phyloP scores from a whole-genome alignment of 1,140 invertebrate genomes.

The Parapsyche elsis region DNA sequence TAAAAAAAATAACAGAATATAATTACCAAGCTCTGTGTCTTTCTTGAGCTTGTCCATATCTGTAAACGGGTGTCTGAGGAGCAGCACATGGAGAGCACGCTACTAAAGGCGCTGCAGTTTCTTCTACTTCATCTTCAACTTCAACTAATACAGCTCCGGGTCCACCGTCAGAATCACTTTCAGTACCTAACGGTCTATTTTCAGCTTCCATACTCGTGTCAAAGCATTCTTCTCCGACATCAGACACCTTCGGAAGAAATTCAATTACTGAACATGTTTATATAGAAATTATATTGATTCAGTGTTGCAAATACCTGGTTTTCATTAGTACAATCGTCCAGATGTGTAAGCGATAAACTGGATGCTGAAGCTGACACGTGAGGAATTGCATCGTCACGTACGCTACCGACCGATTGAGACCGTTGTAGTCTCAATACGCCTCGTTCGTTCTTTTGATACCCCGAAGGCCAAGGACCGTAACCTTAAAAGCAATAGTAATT shows the following conservation, averaged over 20 bases:
- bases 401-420: conserved; percentile 79
- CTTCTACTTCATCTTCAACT: conserved; percentile 76
- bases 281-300: neutral
- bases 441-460: conserved; percentile 50
- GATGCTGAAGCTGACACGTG: conserved; percentile 71
- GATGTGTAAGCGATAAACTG: conserved; percentile 78
- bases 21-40: conserved; percentile 60
- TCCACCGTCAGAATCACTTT: conserved; percentile 69
- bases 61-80: conserved; percentile 76
- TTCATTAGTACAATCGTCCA: conserved; percentile 69
- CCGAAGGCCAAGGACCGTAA: conserved; percentile 33
- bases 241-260: conserved; percentile 58
- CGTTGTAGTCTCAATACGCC: conserved; percentile 65
- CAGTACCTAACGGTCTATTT: conserved; percentile 57
- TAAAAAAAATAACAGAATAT: neutral
- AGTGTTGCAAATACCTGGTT: conserved; percentile 5
- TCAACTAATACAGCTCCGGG: conserved; percentile 75
- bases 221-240: conserved; percentile 53
- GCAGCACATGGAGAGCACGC: conserved; percentile 70
- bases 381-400: conserved; percentile 67
- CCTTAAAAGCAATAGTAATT: conserved; percentile 30
- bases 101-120: conserved; percentile 73
- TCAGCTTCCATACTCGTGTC: conserved; percentile 30
- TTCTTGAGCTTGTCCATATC: conserved; percentile 68
- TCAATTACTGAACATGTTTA: neutral